A percentile compares a stretch with the other conserved stretches of the same genome.
phyloP scores from a whole-genome alignment of 2,113 vertebrate species.

The Bombycilla garrulus region DNA sequence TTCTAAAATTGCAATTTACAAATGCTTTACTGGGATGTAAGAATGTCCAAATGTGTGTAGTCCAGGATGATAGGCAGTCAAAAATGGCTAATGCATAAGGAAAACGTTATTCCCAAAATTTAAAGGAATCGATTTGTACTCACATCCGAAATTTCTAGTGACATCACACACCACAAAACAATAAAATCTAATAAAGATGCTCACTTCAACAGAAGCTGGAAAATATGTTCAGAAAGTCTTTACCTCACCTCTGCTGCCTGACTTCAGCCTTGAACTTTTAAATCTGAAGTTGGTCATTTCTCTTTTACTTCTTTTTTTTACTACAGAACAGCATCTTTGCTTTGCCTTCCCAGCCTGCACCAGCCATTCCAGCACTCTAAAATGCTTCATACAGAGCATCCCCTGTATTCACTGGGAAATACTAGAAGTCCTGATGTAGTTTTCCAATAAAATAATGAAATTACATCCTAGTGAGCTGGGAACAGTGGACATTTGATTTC shows the following conservation, averaged over 20 bases:
- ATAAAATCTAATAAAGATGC: neutral
- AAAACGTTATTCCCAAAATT: neutral
- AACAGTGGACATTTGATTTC: neutral
- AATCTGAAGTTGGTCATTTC: neutral
- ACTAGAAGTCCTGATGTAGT: neutral
- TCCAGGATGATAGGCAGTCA: neutral
- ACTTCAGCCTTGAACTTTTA: neutral
- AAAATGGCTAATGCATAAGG: neutral
- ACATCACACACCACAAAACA: neutral
- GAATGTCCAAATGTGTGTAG: neutral
- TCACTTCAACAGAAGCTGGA: neutral
- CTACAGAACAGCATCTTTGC: neutral
- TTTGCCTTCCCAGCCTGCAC: neutral
- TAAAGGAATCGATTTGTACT: neutral
- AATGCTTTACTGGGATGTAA: neutral
- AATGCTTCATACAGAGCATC: neutral
- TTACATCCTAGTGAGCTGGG: neutral
- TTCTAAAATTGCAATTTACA: neutral
- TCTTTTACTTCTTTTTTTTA: neutral
- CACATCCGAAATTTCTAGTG: neutral
- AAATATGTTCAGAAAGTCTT: neutral
- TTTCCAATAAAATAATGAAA: neutral
- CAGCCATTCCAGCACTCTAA: neutral
- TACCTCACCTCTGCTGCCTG: neutral
- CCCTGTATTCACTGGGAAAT: neutral